Evolutionary conservation across 2,797 vertebrate genomes (phyloP).

Genomic region (Acipenser transmontanus): DNA sequence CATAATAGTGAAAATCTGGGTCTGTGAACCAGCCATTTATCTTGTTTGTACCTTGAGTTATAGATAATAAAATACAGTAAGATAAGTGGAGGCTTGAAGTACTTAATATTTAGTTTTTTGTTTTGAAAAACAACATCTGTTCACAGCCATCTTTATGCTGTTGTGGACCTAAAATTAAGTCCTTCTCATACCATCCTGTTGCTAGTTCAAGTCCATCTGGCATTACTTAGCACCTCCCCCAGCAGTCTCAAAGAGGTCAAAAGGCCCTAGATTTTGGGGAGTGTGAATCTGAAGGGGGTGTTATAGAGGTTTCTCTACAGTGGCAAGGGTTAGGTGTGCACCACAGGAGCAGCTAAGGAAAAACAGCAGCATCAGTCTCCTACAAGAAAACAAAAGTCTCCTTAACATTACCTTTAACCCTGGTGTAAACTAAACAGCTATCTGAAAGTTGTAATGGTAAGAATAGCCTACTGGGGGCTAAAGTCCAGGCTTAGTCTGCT

Average conservation of each 20-base stretch:
- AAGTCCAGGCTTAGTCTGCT: too few species aligned
- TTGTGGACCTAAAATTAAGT: too few species aligned
- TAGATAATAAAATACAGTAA: too few species aligned
- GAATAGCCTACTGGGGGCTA: too few species aligned
- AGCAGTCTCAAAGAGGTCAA: constrained; percentile 35
- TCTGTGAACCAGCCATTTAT: too few species aligned
- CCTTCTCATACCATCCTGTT: not conserved
- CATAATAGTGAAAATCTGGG: too few species aligned
- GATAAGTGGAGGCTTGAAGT: too few species aligned
- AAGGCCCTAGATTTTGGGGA: constrained; percentile 27
- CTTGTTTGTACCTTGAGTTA: too few species aligned
- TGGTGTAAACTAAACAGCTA: not conserved
- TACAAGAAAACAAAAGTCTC: not conserved
- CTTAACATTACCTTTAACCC: constrained; percentile 5
- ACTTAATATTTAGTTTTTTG: too few species aligned
- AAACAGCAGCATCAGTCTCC: constrained; percentile 14
- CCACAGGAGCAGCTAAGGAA: constrained; percentile 4
- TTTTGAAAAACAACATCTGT: too few species aligned
- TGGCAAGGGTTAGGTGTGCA: constrained; percentile 6
- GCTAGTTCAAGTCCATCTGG: constrained; percentile 49
- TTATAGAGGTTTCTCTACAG: not conserved
- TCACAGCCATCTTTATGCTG: too few species aligned
- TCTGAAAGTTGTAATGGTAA: not conserved
- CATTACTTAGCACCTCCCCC: constrained; percentile 55
- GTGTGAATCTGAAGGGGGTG: constrained; percentile 33